phyloP scores from a whole-genome alignment of 2,888 invertebrate species.

The Coenonympha arcania region DNA sequence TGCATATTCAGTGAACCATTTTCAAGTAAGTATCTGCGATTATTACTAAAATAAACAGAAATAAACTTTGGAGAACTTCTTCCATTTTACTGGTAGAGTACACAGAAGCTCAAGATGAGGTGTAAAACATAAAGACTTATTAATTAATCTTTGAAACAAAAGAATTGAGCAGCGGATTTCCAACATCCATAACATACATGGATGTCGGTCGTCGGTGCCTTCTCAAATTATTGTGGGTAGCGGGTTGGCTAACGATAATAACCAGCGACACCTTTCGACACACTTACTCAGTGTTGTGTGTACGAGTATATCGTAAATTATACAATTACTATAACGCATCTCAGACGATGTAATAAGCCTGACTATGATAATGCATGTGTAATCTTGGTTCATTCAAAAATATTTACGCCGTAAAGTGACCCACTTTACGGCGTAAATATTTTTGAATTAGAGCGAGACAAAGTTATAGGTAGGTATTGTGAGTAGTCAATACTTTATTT shows the following conservation, averaged over 20 bases:
- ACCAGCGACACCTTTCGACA: slow-evolving; percentile 20
- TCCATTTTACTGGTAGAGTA: too few species aligned
- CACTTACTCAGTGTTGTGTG: not conserved
- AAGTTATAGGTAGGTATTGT: too few species aligned
- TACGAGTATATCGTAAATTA: slow-evolving; percentile 16
- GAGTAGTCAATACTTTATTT: too few species aligned
- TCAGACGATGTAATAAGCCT: slow-evolving; percentile 8
- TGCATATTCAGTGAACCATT: too few species aligned
- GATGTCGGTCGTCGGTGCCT: not conserved
- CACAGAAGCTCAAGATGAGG: too few species aligned
- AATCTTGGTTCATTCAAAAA: slow-evolving; percentile 5
- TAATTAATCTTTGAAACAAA: too few species aligned
- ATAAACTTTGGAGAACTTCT: too few species aligned
- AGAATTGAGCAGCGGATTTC: not conserved
- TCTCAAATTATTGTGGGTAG: slow-evolving; percentile 21
- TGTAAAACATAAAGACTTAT: too few species aligned
- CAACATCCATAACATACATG: not conserved
- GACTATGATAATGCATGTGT: slow-evolving; percentile 7
- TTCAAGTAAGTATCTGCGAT: not conserved
- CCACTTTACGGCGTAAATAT: too few species aligned
- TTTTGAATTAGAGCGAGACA: too few species aligned
- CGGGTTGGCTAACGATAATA: slow-evolving; percentile 18
- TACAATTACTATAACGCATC: not conserved
- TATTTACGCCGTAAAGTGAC: slow-evolving; percentile 14
- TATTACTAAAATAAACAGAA: not conserved